phyloP scores from a whole-genome alignment of 1,140 invertebrate genomes.

The Thaumetopoea pityocampa region DNA sequence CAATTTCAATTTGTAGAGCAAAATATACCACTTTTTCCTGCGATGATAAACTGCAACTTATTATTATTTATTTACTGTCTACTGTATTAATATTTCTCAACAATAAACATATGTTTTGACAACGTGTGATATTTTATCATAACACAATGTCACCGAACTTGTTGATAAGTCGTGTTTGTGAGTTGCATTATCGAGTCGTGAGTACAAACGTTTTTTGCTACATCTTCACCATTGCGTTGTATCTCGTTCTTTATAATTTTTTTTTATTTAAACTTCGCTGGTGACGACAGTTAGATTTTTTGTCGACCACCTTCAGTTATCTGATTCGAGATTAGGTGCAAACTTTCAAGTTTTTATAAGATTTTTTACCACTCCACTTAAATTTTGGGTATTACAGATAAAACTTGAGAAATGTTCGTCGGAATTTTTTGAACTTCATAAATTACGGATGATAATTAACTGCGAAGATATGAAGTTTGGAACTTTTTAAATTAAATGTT shows the following conservation, averaged over 20 bases:
- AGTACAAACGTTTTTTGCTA: constrained; percentile 44
- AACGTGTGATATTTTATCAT: no score
- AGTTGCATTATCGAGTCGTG: constrained; percentile 46
- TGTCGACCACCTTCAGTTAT: constrained; percentile 45
- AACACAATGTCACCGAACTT: no score
- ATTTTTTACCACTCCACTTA: constrained; percentile 30
- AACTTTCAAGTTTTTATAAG: constrained; percentile 38
- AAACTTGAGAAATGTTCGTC: constrained; percentile 14
- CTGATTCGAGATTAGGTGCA: constrained; percentile 57
- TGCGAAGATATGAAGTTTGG: constrained; percentile 12
- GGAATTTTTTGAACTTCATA: constrained; percentile 17
- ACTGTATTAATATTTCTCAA: no score
- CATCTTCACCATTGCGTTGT: constrained; percentile 6
- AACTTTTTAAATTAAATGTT: constrained; percentile 17
- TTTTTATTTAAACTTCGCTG: constrained; percentile 17
- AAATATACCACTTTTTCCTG: no score
- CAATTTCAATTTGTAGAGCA: no score
- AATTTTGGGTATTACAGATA: constrained; percentile 25
- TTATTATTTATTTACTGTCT: no score
- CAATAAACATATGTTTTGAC: no score
- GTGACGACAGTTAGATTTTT: constrained; percentile 42
- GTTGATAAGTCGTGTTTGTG: constrained; percentile 54
- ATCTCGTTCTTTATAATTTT: no score
- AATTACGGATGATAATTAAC: constrained; percentile 23
- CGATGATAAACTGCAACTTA: no score